phyloP scores from a whole-genome alignment of 2,888 invertebrate species.

The Ecdyonurus torrentis region DNA sequence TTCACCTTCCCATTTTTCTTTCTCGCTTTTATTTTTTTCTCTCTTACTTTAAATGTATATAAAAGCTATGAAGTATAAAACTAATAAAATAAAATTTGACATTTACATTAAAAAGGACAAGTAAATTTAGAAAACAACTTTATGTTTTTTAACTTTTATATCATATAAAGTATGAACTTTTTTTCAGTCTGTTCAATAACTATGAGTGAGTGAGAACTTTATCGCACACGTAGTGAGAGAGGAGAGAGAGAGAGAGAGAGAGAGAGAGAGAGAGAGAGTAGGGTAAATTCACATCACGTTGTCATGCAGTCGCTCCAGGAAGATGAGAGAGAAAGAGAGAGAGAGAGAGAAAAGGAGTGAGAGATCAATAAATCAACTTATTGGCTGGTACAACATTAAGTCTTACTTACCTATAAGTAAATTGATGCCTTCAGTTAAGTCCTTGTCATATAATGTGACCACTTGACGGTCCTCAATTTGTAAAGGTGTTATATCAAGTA shows the following conservation, averaged over 20 bases:
- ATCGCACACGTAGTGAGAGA: too few relatives aligned
- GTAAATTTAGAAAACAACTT: too few relatives aligned
- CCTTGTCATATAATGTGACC: conserved; percentile 54
- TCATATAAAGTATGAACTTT: too few relatives aligned
- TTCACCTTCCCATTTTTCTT: too few relatives aligned
- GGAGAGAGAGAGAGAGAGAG: neutral
- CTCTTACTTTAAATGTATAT: too few relatives aligned
- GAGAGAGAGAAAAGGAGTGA: neutral
- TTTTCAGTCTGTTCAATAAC: too few relatives aligned
- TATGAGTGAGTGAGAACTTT: conserved; percentile 6
- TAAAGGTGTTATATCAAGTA: conserved; percentile 50
- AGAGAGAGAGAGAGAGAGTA: neutral
- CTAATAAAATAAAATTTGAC: too few relatives aligned
- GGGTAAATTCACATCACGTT: neutral
- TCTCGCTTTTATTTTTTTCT: too few relatives aligned
- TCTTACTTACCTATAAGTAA: conserved; percentile 46
- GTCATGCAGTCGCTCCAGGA: neutral
- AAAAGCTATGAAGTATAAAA: too few relatives aligned
- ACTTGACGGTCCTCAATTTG: conserved; percentile 42
- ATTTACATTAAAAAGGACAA: too few relatives aligned
- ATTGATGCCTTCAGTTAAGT: conserved; percentile 54
- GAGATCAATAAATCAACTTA: conserved; percentile 3
- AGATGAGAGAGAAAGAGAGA: neutral
- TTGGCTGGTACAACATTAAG: neutral
- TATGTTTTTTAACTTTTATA: too few relatives aligned